phyloP scores from a whole-genome alignment of 92 coral and sea anemone genomes.

The Porites cylindrica region DNA sequence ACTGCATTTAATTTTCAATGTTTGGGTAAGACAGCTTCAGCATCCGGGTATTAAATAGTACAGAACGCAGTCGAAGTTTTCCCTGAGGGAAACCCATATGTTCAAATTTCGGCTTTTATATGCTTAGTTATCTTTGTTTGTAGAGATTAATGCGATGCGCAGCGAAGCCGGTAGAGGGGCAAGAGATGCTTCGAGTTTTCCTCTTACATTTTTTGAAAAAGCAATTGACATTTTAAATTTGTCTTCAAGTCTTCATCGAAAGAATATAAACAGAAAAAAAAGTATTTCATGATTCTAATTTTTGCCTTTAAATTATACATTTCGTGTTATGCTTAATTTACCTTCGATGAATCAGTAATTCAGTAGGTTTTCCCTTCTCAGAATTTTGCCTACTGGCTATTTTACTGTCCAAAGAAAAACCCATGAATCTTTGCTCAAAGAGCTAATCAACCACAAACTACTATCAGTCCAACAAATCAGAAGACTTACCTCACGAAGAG shows the following conservation, averaged over 20 bases:
- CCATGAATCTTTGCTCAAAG: not conserved
- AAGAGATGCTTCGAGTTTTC: no score
- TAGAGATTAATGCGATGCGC: no score
- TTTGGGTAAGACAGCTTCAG: slow-evolving; percentile 3
- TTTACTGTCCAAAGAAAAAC: not conserved
- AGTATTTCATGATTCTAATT: no score
- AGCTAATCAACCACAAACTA: slow-evolving; percentile 8
- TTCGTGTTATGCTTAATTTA: not conserved
- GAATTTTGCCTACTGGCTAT: not conserved
- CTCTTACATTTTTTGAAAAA: no score
- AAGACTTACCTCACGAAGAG: slow-evolving; percentile 14
- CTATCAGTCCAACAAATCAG: not conserved
- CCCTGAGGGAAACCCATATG: no score
- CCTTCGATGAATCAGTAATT: not conserved
- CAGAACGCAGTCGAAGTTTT: not conserved
- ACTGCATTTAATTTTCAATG: not conserved
- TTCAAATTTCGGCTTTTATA: no score
- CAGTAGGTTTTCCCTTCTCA: not conserved
- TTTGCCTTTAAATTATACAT: no score
- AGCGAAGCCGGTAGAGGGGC: no score
- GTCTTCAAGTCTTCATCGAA: no score
- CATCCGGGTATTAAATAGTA: slow-evolving; percentile 3
- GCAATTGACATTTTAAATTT: no score
- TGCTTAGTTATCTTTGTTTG: no score
- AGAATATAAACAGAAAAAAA: no score